phyloP scores from a whole-genome alignment of 2,113 vertebrate species.

The Natator depressus region DNA sequence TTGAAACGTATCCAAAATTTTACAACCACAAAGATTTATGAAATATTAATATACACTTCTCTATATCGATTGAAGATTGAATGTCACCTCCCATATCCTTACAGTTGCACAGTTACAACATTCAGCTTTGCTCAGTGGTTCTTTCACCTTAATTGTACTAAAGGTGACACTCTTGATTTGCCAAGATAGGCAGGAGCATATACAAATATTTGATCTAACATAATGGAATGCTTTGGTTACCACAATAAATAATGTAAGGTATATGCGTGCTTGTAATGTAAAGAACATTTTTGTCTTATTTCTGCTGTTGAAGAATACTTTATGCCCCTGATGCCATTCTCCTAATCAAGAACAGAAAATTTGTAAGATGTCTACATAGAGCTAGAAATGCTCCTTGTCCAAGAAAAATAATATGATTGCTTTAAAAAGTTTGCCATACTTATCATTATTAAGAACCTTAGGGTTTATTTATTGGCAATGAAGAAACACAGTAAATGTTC shows the following conservation, averaged over 20 bases:
- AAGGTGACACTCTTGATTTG: background rate
- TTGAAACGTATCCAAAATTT: background rate
- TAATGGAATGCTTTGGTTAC: background rate
- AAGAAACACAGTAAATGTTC: background rate
- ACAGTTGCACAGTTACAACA: background rate
- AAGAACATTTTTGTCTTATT: background rate
- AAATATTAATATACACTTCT: conserved; percentile 10
- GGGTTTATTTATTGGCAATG: background rate
- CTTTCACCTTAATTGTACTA: background rate
- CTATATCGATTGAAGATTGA: background rate
- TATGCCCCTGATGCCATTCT: background rate
- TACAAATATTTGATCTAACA: background rate
- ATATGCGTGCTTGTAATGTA: accelerated
- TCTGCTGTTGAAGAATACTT: background rate
- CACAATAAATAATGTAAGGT: background rate
- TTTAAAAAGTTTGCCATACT: background rate
- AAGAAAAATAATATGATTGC: background rate
- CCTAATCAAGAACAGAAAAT: background rate
- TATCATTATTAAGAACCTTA: accelerated
- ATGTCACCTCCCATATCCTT: background rate
- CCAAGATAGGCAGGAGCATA: background rate
- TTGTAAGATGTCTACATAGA: background rate
- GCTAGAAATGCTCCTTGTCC: background rate
- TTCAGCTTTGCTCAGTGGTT: background rate
- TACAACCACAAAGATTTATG: background rate